Evolutionary conservation across 2,888 invertebrate species (phyloP).

Genomic region (Zhengitettix transpicula): DNA sequence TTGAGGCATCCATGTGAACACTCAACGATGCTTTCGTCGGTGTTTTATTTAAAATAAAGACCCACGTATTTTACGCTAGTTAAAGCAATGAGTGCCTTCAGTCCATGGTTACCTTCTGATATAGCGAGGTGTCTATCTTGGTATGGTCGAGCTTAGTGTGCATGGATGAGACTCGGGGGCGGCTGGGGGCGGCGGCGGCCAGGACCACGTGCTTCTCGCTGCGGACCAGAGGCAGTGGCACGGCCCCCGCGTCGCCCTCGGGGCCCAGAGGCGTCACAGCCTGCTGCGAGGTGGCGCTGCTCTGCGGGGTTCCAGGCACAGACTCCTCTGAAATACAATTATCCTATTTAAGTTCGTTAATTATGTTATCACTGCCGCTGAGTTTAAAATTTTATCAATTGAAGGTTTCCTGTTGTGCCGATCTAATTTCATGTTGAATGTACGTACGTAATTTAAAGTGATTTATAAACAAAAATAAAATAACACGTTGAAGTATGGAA

Average conservation of each 20-base stretch:
- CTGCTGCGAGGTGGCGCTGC: neutral
- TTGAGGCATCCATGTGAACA: no score
- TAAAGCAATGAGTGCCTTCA: neutral
- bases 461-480: no score
- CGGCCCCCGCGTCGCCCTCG: conserved; percentile 21
- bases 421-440: no score
- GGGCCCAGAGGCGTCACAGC: conserved; percentile 6
- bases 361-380: no score
- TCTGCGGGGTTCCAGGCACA: conserved; percentile 27
- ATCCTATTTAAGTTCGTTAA: neutral
- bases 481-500: no score
- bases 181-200: conserved; percentile 27
- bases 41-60: no score
- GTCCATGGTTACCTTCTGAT: conserved; percentile 27
- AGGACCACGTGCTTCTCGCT: conserved; percentile 36
- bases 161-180: conserved; percentile 38
- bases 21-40: no score
- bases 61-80: neutral
- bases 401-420: no score
- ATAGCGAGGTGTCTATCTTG: conserved; percentile 40
- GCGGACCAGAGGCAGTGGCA: conserved; percentile 22
- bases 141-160: conserved; percentile 46
- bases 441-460: no score
- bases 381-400: no score
- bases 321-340: conserved; percentile 21